A percentile compares a stretch with the other conserved stretches of the same genome.
Conservation (phyloP, 2,888 invertebrate genomes). For the Pristionchus japonicus region DNA sequence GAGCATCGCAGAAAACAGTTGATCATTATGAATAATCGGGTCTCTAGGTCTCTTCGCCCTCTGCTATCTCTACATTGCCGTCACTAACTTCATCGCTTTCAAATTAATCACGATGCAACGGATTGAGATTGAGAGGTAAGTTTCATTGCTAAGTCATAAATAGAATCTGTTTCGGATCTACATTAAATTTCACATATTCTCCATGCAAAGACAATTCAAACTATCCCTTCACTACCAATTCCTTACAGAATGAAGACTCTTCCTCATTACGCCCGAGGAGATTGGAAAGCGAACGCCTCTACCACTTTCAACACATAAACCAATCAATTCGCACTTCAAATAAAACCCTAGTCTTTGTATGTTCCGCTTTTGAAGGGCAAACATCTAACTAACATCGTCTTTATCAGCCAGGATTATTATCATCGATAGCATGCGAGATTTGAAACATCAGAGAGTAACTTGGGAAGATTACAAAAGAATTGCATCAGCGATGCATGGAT, state of each 20-base stretch:
- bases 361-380: too few relatives aligned
- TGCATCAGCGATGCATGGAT: neutral
- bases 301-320: neutral
- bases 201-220: neutral
- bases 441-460: neutral
- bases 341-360: too few relatives aligned
- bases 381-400: neutral
- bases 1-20: too few relatives aligned
- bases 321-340: neutral
- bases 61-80: neutral
- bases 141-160: neutral
- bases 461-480: neutral
- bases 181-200: too few relatives aligned
- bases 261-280: neutral
- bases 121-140: neutral
- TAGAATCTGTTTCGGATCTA: too few relatives aligned
- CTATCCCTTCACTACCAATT: too few relatives aligned
- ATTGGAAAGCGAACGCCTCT: neutral
- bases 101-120: neutral
- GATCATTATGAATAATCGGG: too few relatives aligned
- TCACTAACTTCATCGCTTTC: neutral
- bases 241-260: neutral
- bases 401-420: slow-evolving; percentile 12
- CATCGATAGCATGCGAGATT: neutral
- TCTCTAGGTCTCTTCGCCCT: neutral